Percentiles rank a stretch among this genome's conserved stretches.
Evolutionary conservation across 1,140 invertebrate species (phyloP).

Genomic region (Radopholus similis): DNA sequence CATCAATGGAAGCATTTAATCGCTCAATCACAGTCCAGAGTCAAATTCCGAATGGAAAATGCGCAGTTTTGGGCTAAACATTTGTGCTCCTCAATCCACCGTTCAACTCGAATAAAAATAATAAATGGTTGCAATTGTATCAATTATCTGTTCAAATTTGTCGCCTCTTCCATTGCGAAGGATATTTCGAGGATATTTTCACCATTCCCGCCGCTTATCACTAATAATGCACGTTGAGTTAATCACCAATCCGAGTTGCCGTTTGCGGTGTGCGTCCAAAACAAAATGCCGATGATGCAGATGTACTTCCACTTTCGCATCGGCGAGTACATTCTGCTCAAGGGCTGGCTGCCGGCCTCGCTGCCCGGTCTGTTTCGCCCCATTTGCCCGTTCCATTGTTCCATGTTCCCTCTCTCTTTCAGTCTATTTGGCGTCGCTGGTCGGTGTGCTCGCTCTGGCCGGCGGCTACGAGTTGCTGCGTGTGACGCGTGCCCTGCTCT

Average conservation of each 20-base stretch:
- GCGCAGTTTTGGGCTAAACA: no score
- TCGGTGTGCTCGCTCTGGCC: slow-evolving; percentile 1
- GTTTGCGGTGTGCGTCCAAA: no score
- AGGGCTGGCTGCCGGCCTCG: slow-evolving; percentile 36
- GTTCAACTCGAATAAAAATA: background rate
- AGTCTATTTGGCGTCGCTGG: slow-evolving; percentile 10
- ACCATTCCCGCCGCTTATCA: slow-evolving; percentile 10
- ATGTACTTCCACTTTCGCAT: slow-evolving; percentile 52
- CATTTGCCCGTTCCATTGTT: background rate
- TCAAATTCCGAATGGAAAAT: no score
- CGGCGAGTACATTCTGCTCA: slow-evolving; percentile 38
- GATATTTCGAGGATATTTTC: background rate
- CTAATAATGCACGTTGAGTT: background rate
- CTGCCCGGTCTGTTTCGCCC: slow-evolving; percentile 28
- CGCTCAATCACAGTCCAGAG: no score
- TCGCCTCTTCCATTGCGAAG: background rate
- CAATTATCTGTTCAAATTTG: background rate
- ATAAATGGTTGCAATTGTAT: background rate
- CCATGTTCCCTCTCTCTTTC: background rate
- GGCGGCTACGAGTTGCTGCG: background rate
- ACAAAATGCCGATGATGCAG: slow-evolving; percentile 45
- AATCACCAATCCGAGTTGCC: no score
- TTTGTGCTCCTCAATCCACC: no score
- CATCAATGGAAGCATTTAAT: no score
- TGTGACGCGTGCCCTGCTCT: slow-evolving; percentile 3